Percentiles rank a stretch among this genome's conserved stretches.
phyloP scores from a whole-genome alignment of 2,888 invertebrate genomes.

The Napeogenes sylphis region DNA sequence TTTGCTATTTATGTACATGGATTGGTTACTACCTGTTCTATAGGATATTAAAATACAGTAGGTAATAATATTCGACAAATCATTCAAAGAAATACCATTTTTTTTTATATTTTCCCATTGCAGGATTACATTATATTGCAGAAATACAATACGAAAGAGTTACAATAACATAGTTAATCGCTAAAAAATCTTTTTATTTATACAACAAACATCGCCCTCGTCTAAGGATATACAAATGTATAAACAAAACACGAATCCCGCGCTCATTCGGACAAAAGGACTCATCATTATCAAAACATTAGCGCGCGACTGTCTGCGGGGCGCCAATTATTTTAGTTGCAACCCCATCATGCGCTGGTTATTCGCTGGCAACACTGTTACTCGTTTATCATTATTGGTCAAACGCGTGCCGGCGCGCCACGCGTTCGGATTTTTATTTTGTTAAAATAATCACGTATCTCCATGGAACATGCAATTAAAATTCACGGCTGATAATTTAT shows the following conservation, averaged over 20 bases:
- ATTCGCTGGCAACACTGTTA: slow-evolving; percentile 64
- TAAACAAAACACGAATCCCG: slow-evolving; percentile 62
- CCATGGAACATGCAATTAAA: slow-evolving; percentile 25
- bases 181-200: slow-evolving; percentile 40
- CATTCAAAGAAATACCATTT: too few relatives aligned
- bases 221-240: slow-evolving; percentile 55
- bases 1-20: too few relatives aligned
- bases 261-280: slow-evolving; percentile 50
- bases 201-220: slow-evolving; percentile 43
- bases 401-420: slow-evolving; percentile 51
- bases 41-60: too few relatives aligned
- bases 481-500: slow-evolving; percentile 2
- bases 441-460: slow-evolving; percentile 32
- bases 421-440: slow-evolving; percentile 33
- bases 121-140: too few relatives aligned
- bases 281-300: slow-evolving; percentile 74
- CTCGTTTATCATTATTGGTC: slow-evolving; percentile 54
- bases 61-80: too few relatives aligned
- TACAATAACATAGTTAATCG: slow-evolving; percentile 15
- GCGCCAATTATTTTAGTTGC: slow-evolving; percentile 72
- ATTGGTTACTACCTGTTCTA: too few relatives aligned
- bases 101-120: too few relatives aligned
- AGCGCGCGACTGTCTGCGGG: slow-evolving; percentile 67
- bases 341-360: slow-evolving; percentile 66
- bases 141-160: too few relatives aligned